These are phyloP conservation scores for Micropterix aruncella DNA, from an alignment of 2,888 invertebrate species.

Conservation along the genomic window DNA sequence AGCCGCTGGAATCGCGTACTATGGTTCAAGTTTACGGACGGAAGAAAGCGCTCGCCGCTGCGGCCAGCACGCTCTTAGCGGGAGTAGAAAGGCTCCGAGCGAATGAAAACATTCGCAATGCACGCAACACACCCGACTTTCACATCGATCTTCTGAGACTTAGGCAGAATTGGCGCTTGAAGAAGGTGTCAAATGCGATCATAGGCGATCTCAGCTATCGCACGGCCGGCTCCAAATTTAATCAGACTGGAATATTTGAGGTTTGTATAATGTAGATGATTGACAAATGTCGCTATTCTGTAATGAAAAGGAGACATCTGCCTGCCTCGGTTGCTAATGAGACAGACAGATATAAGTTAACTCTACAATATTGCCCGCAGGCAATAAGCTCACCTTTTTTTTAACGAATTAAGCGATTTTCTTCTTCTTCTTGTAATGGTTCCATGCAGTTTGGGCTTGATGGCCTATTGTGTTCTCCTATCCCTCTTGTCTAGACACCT, in stretches of 20 bases:
- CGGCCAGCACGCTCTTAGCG: conserved; percentile 67
- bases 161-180: conserved; percentile 90
- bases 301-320: too few relatives aligned
- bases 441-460: too few relatives aligned
- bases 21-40: conserved; percentile 86
- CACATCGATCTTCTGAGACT: conserved; percentile 81
- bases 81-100: conserved; percentile 80
- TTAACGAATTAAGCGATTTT: too few relatives aligned
- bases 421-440: too few relatives aligned
- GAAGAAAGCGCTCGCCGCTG: conserved; percentile 82
- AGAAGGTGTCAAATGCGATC: conserved; percentile 89
- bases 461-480: too few relatives aligned
- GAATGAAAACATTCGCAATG: conserved; percentile 63
- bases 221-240: conserved; percentile 89
- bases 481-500: too few relatives aligned
- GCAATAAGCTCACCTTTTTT: too few relatives aligned
- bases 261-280: too few relatives aligned
- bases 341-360: too few relatives aligned
- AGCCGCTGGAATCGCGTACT: conserved; percentile 65
- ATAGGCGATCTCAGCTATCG: conserved; percentile 93
- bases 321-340: too few relatives aligned
- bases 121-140: conserved; percentile 72
- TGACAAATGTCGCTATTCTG: too few relatives aligned
- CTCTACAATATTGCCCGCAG: too few relatives aligned
- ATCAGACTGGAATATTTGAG: conserved; percentile 89